phyloP scores from a whole-genome alignment of 2,888 invertebrate species.

The Caenorhabditis becei region DNA sequence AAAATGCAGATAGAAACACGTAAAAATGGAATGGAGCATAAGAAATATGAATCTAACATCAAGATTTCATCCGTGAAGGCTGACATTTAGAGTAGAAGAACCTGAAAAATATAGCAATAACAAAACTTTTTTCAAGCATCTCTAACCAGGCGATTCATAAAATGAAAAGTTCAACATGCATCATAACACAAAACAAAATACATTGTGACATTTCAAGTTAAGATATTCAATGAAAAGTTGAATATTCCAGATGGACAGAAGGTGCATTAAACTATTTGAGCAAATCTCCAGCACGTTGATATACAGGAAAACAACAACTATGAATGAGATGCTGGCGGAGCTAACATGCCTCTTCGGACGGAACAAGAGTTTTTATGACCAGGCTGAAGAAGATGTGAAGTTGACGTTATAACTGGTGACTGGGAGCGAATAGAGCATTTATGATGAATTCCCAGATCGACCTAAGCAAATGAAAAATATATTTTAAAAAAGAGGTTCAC shows the following conservation, averaged over 20 bases:
- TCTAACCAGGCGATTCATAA: neutral
- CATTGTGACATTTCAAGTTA: neutral
- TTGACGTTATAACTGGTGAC: constrained; percentile 57
- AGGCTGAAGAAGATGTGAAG: constrained; percentile 51
- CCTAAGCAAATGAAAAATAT: constrained; percentile 41
- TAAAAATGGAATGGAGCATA: too few relatives aligned
- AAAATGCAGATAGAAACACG: too few relatives aligned
- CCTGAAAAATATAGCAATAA: constrained; percentile 61
- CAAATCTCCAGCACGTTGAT: neutral
- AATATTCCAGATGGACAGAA: neutral
- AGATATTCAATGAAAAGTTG: neutral
- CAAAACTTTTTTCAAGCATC: too few relatives aligned
- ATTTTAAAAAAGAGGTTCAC: neutral
- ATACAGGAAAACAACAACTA: constrained; percentile 21
- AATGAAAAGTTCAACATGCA: constrained; percentile 1
- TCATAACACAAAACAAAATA: neutral
- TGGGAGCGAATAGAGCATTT: constrained; percentile 68
- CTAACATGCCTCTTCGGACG: constrained; percentile 65
- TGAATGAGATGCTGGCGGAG: constrained; percentile 59
- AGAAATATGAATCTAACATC: too few relatives aligned
- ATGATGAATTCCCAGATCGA: constrained; percentile 70
- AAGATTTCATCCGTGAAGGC: constrained; percentile 67
- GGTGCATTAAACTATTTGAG: neutral
- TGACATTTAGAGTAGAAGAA: constrained; percentile 66
- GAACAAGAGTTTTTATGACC: constrained; percentile 65